Evolutionary conservation across 1,140 invertebrate species (phyloP).

Genomic region (Glossosoma conforme): DNA sequence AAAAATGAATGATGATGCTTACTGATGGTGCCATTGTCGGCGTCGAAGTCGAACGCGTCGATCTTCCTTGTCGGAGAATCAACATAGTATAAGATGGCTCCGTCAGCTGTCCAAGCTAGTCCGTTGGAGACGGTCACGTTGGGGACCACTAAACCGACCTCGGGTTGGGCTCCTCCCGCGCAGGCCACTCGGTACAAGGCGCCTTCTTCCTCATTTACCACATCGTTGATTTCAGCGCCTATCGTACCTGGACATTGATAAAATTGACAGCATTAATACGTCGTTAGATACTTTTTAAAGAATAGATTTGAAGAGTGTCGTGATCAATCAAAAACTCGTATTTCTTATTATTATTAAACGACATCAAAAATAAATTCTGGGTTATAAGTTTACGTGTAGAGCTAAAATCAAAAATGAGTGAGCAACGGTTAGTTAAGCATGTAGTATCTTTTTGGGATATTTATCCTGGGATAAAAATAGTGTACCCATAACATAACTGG

Average conservation of each 20-base stretch:
- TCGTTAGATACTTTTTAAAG: too few species aligned
- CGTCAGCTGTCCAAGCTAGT: slow-evolving; percentile 70
- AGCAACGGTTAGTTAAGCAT: too few species aligned
- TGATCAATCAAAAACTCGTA: too few species aligned
- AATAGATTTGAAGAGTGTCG: too few species aligned
- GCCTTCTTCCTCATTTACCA: slow-evolving; percentile 38
- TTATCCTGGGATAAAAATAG: too few species aligned
- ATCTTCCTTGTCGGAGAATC: slow-evolving; percentile 65
- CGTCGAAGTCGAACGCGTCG: slow-evolving; percentile 70
- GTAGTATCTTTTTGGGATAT: too few species aligned
- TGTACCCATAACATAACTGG: too few species aligned
- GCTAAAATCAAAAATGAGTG: too few species aligned
- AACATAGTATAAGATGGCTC: slow-evolving; percentile 73
- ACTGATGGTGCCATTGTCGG: slow-evolving; percentile 60
- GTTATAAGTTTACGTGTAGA: too few species aligned
- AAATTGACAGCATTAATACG: too few species aligned
- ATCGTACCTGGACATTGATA: slow-evolving; percentile 48
- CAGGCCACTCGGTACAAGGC: slow-evolving; percentile 40
- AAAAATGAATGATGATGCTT: slow-evolving; percentile 47
- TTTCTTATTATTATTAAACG: too few species aligned
- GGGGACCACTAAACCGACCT: slow-evolving; percentile 33
- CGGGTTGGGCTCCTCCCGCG: slow-evolving; percentile 35
- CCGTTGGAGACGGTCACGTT: slow-evolving; percentile 71
- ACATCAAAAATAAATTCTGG: too few species aligned
- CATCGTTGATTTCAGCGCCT: slow-evolving; percentile 38